These are phyloP conservation scores for Gadopsis marmoratus DNA, from an alignment of 2,797 vertebrate genomes.

Conservation along the genomic window DNA sequence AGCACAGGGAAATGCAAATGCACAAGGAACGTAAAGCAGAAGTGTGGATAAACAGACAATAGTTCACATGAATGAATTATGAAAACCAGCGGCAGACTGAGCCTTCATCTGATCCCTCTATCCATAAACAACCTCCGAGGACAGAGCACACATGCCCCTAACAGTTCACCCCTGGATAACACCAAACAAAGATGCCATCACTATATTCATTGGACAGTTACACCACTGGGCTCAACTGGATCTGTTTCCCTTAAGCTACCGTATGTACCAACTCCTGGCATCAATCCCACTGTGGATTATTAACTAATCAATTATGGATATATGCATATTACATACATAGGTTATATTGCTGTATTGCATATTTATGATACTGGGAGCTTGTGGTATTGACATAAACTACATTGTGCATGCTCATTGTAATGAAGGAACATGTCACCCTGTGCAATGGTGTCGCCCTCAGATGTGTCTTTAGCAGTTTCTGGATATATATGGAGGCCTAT, in stretches of 20 bases:
- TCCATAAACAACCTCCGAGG: conserved; percentile 31
- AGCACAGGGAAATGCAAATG: conserved; percentile 56
- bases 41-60: conserved; percentile 31
- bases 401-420: background rate
- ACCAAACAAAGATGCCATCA: conserved; percentile 39
- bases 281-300: conserved; percentile 14
- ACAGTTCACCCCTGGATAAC: conserved; percentile 40
- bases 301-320: conserved; percentile 27
- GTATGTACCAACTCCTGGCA: conserved; percentile 16
- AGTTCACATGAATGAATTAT: conserved; percentile 38
- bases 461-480: background rate
- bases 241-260: conserved; percentile 56
- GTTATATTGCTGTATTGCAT: background rate
- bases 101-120: conserved; percentile 23
- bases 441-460: background rate
- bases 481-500: background rate
- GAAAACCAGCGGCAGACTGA: conserved; percentile 15
- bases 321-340: too few species aligned
- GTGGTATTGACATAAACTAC: background rate
- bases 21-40: conserved; percentile 26
- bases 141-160: conserved; percentile 40
- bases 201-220: conserved; percentile 22
- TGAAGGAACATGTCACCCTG: too few species aligned
- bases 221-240: conserved; percentile 48
- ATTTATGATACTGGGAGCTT: background rate